These are phyloP conservation scores for Barnardius zonarius DNA, from an alignment of 2,113 vertebrate species.

Conservation along the genomic window DNA sequence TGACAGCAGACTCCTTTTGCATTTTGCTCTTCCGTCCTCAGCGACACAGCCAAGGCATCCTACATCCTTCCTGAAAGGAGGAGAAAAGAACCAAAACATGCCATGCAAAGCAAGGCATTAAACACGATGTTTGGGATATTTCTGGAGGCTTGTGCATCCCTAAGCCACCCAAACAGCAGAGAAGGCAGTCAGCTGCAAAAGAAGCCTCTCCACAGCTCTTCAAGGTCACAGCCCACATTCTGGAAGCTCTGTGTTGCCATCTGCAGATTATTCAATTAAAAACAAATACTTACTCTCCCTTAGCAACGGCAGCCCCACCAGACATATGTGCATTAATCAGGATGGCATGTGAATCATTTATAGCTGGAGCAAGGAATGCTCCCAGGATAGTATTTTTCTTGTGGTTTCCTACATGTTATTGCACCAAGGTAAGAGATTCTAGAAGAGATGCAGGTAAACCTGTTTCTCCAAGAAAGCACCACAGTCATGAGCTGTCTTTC, in stretches of 20 bases:
- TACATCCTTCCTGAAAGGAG: neutral
- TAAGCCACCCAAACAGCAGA: neutral
- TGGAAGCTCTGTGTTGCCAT: slow-evolving; percentile 43
- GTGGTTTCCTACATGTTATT: neutral
- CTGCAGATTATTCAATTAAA: slow-evolving; percentile 62
- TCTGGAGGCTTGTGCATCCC: neutral
- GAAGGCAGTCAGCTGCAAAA: slow-evolving; percentile 42
- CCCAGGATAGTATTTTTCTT: neutral
- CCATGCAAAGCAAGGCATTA: neutral
- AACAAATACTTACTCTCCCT: slow-evolving; percentile 58
- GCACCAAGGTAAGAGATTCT: neutral
- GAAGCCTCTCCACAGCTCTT: neutral
- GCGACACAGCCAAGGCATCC: neutral
- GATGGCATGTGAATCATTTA: neutral
- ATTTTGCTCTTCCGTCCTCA: neutral
- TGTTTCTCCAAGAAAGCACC: neutral
- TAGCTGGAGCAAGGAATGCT: neutral
- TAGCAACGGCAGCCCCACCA: slow-evolving; percentile 48
- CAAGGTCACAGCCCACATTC: slow-evolving; percentile 57
- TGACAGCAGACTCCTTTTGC: neutral
- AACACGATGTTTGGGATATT: neutral
- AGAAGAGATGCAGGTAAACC: neutral
- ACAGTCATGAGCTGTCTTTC: neutral
- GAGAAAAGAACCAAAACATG: neutral
- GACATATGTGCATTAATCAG: neutral